Conservation (phyloP, 2,797 vertebrate species). For the Diceros bicornis region DNA sequence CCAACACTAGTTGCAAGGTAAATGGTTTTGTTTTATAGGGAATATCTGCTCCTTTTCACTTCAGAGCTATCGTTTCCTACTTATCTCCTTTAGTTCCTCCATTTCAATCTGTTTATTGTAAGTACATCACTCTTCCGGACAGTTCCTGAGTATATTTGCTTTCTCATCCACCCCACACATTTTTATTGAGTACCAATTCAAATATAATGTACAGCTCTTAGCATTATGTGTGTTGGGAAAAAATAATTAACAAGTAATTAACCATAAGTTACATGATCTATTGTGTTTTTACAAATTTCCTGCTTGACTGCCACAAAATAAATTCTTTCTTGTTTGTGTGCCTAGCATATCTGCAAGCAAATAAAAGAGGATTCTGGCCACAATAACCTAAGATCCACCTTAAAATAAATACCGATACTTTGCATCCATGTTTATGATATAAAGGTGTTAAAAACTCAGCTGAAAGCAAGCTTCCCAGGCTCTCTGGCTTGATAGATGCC, state of each 20-base stretch:
- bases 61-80: background rate
- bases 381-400: background rate
- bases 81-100: background rate
- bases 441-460: background rate
- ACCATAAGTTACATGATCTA: background rate
- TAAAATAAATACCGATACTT: background rate
- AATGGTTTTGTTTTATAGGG: background rate
- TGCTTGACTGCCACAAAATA: background rate
- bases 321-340: background rate
- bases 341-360: background rate
- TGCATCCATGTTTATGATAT: background rate
- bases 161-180: background rate
- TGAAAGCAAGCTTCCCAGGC: background rate
- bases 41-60: background rate
- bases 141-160: background rate
- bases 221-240: background rate
- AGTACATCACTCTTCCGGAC: background rate
- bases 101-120: background rate
- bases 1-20: background rate
- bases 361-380: background rate
- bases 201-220: background rate
- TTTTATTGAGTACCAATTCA: background rate
- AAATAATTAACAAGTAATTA: slow-evolving; percentile 17
- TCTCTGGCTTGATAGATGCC: background rate
- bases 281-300: background rate